Conservation (phyloP, 2,888 invertebrate species). For the Mycalesis mineus region DNA sequence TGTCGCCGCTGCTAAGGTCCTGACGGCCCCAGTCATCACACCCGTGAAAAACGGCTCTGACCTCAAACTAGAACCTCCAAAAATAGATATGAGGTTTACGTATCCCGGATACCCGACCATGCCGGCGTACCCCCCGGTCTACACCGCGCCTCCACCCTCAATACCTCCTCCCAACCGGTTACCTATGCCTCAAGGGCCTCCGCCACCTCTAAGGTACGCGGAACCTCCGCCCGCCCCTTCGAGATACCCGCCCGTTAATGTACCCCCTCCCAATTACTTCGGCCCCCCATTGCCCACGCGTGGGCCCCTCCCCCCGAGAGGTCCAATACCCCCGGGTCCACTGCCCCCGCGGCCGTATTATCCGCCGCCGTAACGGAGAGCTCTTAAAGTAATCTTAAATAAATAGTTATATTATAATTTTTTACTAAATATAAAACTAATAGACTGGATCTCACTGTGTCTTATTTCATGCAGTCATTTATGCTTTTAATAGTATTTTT, state of each 20-base stretch:
- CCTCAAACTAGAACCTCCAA: constrained; percentile 52
- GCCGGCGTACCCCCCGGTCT: constrained; percentile 65
- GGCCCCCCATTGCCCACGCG: constrained; percentile 48
- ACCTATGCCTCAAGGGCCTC: constrained; percentile 40
- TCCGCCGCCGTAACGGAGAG: constrained; percentile 59
- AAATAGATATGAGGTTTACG: constrained; percentile 52
- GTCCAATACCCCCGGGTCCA: constrained; percentile 32
- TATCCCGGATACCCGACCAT: constrained; percentile 57
- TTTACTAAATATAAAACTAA: constrained; percentile 61
- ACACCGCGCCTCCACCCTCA: constrained; percentile 56
- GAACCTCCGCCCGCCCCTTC: constrained; percentile 63
- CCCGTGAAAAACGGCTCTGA: constrained; percentile 68
- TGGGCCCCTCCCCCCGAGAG: constrained; percentile 50
- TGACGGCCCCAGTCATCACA: constrained; percentile 37
- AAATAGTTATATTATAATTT: constrained; percentile 46
- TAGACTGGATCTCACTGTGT: constrained; percentile 22
- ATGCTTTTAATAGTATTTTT: not conserved
- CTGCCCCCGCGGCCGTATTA: constrained; percentile 63
- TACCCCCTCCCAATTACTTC: constrained; percentile 66
- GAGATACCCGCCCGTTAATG: constrained; percentile 54
- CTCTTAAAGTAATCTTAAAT: constrained; percentile 31
- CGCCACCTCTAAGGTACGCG: constrained; percentile 53
- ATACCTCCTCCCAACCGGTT: constrained; percentile 47
- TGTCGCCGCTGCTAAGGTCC: constrained; percentile 47
- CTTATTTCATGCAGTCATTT: constrained; percentile 11